Evolutionary conservation across 2,888 invertebrate species (phyloP).

Genomic region (Diarsia mendica): DNA sequence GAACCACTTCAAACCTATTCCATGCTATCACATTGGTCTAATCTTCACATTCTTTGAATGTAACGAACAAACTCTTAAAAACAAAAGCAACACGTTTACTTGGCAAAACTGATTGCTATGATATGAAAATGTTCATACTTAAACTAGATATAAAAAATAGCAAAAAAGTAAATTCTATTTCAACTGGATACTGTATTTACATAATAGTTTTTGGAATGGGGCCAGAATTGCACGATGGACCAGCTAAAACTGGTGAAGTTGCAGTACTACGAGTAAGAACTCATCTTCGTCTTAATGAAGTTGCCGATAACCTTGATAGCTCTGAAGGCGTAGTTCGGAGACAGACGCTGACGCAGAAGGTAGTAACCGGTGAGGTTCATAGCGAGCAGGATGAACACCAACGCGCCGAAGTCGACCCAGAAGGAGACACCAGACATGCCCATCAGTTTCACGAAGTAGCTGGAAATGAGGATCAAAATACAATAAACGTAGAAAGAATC

Average conservation of each 20-base stretch:
- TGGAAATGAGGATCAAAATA: conserved; percentile 49
- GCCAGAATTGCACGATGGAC: conserved; percentile 13
- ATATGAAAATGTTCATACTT: conserved; percentile 16
- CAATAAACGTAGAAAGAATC: background rate
- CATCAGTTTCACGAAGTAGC: conserved; percentile 93
- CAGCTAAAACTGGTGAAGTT: background rate
- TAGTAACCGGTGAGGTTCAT: conserved; percentile 93
- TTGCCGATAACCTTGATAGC: conserved; percentile 93
- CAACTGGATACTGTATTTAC: conserved; percentile 4
- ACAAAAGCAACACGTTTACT: conserved; percentile 11
- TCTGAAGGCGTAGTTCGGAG: conserved; percentile 93
- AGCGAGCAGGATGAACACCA: conserved; percentile 91
- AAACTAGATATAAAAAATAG: background rate
- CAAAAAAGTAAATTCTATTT: background rate
- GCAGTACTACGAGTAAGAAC: conserved; percentile 68
- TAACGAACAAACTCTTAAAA: conserved; percentile 5
- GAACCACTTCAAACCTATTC: conserved; percentile 57
- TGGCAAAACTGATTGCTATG: conserved; percentile 17
- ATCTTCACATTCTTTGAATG: conserved; percentile 45
- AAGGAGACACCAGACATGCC: conserved; percentile 93
- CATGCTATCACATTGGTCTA: conserved; percentile 62
- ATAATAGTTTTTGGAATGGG: conserved; percentile 8
- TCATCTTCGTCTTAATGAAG: conserved; percentile 92
- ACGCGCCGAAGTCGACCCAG: conserved; percentile 92
- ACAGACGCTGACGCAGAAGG: conserved; percentile 92